Base-by-base conservation (phyloP, 2,113 vertebrate genomes). In the Quiscalus mexicanus region DNA sequence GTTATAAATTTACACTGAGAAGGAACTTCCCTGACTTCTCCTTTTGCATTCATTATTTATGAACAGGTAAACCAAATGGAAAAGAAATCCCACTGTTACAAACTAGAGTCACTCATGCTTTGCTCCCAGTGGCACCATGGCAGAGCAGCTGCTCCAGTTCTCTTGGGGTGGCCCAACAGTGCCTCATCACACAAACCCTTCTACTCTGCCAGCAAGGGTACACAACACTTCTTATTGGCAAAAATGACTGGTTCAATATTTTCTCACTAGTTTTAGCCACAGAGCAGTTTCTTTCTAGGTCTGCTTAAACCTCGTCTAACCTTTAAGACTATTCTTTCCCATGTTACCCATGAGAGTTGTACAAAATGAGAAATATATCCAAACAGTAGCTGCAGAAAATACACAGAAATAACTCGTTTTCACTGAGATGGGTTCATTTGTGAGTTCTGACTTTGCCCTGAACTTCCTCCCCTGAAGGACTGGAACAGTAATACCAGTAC, bases 231-330 rank as follows among this genome's bases (percentile, higher is more conserved):
- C 63, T 69, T 78, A 21, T 4, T 23, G 60, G 69, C 64, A 81
- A 84, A 92, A 89, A 55, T 37, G 2, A 87, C 21, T 42, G 27
- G 3, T 89, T 91, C 70, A 74, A 69, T 85, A 87, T 74, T 84
- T 84, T 59, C 70, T 63, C 47, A 63, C 65, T 70, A 62, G 39
- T 93, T 93, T 83, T 33, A 80, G 63, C 59, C 86, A 70, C 11
- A 76, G 39, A 80, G 62, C 12, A 65, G 45, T 52, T 84, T 73
- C 50, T 56, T 87, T 76, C 59, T 55, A 47, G 37, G 73, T 83
- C 45, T 93, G 50, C 64, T 67, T 85, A 74, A 92, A 47, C 27
- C 59, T 89, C 21, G 3, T 58, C 37, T 56, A 76, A 81, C 24
- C 63, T 80, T 47, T 89, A 75, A 67, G 68, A 60, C 45, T 55